Conservation (phyloP, 2,113 vertebrate genomes). For the Lagenorhynchus albirostris region DNA sequence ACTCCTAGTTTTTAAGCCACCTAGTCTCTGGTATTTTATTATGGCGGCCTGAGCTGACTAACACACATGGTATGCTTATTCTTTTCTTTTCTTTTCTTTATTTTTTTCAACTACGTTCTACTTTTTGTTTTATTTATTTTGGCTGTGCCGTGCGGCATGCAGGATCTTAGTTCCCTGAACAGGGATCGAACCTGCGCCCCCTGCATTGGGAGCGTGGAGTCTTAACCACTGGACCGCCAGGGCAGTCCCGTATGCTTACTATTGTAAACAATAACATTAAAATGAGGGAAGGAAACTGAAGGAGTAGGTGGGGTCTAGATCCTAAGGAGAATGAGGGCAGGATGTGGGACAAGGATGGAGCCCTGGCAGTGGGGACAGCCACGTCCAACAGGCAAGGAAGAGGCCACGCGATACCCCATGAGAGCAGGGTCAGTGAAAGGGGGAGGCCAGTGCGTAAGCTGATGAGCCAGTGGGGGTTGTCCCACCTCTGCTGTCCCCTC, state of each 20-base stretch:
- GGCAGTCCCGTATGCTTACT: neutral
- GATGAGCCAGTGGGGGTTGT: fast-evolving
- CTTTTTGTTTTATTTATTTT: no score
- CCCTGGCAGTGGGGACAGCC: neutral
- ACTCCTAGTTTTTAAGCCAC: neutral
- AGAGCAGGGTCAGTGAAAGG: fast-evolving
- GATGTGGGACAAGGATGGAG: no score
- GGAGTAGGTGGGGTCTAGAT: neutral
- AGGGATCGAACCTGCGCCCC: no score
- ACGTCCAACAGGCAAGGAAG: neutral
- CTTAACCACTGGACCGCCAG: no score
- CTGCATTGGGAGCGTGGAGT: no score
- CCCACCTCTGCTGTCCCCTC: no score
- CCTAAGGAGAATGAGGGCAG: neutral
- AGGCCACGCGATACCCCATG: neutral
- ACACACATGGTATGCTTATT: no score
- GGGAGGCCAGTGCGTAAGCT: neutral
- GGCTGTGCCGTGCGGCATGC: no score
- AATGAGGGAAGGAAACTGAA: no score
- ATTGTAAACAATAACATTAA: neutral
- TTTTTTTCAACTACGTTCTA: no score
- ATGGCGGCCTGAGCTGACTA: neutral
- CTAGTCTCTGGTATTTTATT: neutral
- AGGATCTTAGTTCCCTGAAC: no score
- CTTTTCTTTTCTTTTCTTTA: no score